These are phyloP conservation scores for Cyprinodon tularosa DNA, from an alignment of 2,113 vertebrate genomes.

Conservation along the genomic window DNA sequence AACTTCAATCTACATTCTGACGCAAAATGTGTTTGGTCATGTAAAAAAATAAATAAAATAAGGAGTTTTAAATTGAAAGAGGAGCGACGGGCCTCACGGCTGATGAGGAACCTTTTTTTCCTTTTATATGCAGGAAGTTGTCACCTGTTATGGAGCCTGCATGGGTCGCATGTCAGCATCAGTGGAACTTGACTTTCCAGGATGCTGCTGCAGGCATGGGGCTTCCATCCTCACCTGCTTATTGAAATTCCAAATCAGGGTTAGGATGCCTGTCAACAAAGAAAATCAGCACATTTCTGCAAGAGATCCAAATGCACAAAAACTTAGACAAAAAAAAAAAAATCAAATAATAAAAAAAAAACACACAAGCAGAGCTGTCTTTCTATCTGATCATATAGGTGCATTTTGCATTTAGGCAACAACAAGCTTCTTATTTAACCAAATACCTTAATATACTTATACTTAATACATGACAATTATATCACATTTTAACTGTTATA, in stretches of 20 bases:
- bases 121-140: conserved; percentile 64
- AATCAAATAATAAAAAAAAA: no score
- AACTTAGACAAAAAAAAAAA: neutral
- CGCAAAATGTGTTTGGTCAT: neutral
- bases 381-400: neutral
- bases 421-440: neutral
- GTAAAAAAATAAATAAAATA: neutral
- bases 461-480: neutral
- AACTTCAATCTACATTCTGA: neutral
- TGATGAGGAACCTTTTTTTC: conserved; percentile 57
- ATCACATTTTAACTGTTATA: neutral
- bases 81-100: conserved; percentile 35
- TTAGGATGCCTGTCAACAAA: neutral
- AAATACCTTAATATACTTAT: no score
- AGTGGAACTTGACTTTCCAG: conserved; percentile 31
- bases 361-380: neutral
- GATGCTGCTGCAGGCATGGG: conserved; percentile 33
- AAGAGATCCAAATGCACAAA: neutral
- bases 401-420: neutral
- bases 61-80: neutral
- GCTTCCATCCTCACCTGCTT: neutral
- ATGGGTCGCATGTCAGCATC: conserved; percentile 63
- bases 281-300: neutral
- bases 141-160: conserved; percentile 70
- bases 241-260: neutral